Evolutionary conservation across 2,888 invertebrate species (phyloP), one percentile per base, ranked within the genome.

Genomic region (Sphecodes monilicornis): DNA sequence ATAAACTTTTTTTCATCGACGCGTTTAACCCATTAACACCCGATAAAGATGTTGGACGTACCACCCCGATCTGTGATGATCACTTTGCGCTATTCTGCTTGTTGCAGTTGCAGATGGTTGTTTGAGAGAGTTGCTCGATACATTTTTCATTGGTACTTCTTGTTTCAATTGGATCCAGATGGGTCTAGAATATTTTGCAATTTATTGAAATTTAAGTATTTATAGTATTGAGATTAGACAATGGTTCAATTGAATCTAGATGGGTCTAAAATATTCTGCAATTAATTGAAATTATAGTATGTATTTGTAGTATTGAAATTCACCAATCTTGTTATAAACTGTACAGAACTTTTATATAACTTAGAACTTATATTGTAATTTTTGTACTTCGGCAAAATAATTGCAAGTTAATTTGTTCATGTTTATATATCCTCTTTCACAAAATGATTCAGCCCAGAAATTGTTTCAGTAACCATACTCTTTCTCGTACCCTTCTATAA

Each of bases 21-120:
- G 64, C 64, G 22, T 66, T 66, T 66, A 66, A 60, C 60, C 60
- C 60, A 29, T 60, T 60, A 60, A 60, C 26, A 60, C 13, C 57
- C 16, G 16, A 60, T 26, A 26, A 50, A 50, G 10, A 50, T 22
- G 22, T 57, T 13, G 26, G 26, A 57, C 57, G 57, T 26, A 26
- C 5, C 26, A 1, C 26, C 26, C 26, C 54, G 26, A 60, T 6
- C 57, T 26, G 11, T 1, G 5, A 22, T 10, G 22, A 60, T 60
- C 1, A 13, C 57, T 60, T 60, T 60, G 26, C n/a, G 5, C 13
- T 26, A 1, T 26, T 26, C 5, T 16, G 13, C 26, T 16, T 29
- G 29, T 26, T 16, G 57, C 1, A 22, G 8, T 22, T 22, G 50
- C 26, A 16, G 6, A 60, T 5, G 13, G 16, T 26, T 26, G 16